Evolutionary conservation across 2,113 vertebrate species (phyloP).

Genomic region (Caranx melampygus): DNA sequence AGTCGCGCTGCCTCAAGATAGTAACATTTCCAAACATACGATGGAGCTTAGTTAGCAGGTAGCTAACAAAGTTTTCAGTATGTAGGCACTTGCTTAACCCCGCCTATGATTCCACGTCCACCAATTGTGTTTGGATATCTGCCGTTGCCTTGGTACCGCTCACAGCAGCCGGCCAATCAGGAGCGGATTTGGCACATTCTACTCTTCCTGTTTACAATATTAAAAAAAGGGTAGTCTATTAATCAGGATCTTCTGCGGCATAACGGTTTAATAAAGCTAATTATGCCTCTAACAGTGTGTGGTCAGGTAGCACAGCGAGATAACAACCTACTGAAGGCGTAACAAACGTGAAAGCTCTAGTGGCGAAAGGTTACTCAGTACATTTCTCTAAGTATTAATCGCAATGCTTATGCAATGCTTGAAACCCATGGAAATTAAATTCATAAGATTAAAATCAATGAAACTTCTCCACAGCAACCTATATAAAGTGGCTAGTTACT

Average conservation of each 20-base stretch:
- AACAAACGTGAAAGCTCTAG: not conserved
- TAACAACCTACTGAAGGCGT: not conserved
- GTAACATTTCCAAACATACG: slow-evolving; percentile 26
- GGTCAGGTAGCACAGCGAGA: too few relatives aligned
- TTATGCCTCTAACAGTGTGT: not conserved
- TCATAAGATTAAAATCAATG: too few relatives aligned
- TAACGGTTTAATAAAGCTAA: not conserved
- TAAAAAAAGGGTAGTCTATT: not conserved
- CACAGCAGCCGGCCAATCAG: slow-evolving; percentile 59
- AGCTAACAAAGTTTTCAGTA: slow-evolving; percentile 76
- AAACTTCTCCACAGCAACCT: too few relatives aligned
- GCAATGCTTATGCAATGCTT: not conserved
- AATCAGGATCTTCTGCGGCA: not conserved
- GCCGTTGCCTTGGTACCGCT: slow-evolving; percentile 49
- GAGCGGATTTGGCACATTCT: not conserved
- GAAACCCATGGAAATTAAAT: too few relatives aligned
- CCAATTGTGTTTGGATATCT: slow-evolving; percentile 44
- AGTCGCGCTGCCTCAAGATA: not conserved
- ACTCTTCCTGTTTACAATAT: slow-evolving; percentile 46
- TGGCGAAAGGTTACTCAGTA: not conserved
- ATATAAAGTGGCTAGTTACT: not conserved
- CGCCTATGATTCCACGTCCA: slow-evolving; percentile 25
- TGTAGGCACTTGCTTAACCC: slow-evolving; percentile 37
- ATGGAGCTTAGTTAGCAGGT: slow-evolving; percentile 53
- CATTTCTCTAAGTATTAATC: not conserved